These are phyloP conservation scores for Conistra vaccinii DNA, from an alignment of 2,888 invertebrate genomes.

Conservation along the genomic window DNA sequence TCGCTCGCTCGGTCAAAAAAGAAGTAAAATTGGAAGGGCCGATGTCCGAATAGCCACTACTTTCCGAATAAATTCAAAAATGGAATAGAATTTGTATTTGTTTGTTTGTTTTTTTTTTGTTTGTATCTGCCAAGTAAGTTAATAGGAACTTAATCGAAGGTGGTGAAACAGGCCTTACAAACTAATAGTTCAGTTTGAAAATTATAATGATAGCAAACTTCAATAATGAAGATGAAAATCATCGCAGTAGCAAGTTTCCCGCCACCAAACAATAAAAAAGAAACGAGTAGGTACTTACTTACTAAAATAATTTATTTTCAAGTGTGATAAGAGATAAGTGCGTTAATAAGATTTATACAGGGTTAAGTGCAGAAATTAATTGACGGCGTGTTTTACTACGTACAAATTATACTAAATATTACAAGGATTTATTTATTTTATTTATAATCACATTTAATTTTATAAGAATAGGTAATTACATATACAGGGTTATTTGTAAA, in stretches of 20 bases:
- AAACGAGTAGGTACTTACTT: too few relatives aligned
- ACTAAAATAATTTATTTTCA: neutral
- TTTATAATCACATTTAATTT: constrained; percentile 5
- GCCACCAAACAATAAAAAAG: neutral
- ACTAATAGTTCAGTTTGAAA: neutral
- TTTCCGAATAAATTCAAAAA: too few relatives aligned
- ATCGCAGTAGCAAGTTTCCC: constrained; percentile 44
- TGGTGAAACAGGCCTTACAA: too few relatives aligned
- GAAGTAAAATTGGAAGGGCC: neutral
- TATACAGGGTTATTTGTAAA: too few relatives aligned
- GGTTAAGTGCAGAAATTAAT: constrained; percentile 39
- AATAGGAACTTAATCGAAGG: too few relatives aligned
- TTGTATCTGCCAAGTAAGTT: too few relatives aligned
- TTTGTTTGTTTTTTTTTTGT: too few relatives aligned
- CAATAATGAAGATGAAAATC: constrained; percentile 1
- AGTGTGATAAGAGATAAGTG: constrained; percentile 36
- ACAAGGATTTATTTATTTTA: neutral
- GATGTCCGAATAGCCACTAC: too few relatives aligned
- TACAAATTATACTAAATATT: neutral
- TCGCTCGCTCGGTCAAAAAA: too few relatives aligned
- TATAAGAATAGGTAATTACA: too few relatives aligned
- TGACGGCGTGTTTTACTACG: constrained; percentile 23
- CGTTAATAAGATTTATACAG: constrained; percentile 22
- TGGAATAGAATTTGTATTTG: too few relatives aligned
- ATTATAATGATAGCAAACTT: neutral